Base-by-base conservation (phyloP, 1,140 invertebrate genomes). In the Drosophila baimaii region DNA sequence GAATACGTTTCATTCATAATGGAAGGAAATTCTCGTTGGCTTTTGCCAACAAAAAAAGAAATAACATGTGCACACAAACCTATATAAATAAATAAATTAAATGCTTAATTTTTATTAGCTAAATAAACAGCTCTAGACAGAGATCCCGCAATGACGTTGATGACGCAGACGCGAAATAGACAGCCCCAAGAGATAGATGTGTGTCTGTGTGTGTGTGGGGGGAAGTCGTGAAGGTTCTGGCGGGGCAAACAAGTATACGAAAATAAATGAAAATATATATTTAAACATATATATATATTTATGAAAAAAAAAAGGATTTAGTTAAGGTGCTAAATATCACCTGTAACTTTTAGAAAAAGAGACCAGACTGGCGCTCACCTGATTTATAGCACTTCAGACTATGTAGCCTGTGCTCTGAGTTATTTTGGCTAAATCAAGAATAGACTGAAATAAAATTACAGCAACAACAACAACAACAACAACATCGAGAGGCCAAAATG, bases 101-200 rank as follows among this genome's bases (percentile, higher is more conserved):
- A 82, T 86, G 77, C 77, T 79, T 88, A 82, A 88, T 81, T 83
- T 89, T 86, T 86, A 86, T 86, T 88, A 86, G 72, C 76, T 65
- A 88, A 86, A 79, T 88, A 76, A 88, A 86, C 58, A 75, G 64
- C 56, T 54, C 51, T 54, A 77, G 73, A 33, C 64, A 79, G 65
- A 69, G 66, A 72, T 72, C 69, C 44, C 55, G 78, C 79, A 81
- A 81, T 81, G 79, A 56, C 80, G 81, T 77, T 68, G 81, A 84
- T 83, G 81, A 83, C 81, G 81, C 81, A 83, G 76, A 79, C 69
- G 46, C 23, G 29, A 29, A 39, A 55, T 63, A 46, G 57, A 65
- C 37, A 52, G 58, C 46, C 25, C 44, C 31, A 51, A n/a, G n/a
- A n/a, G 65, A 69, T 66, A 33, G 65, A 66, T 66, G 29, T 52